phyloP scores from a whole-genome alignment of 2,113 vertebrate genomes.

The Propithecus coquereli region DNA sequence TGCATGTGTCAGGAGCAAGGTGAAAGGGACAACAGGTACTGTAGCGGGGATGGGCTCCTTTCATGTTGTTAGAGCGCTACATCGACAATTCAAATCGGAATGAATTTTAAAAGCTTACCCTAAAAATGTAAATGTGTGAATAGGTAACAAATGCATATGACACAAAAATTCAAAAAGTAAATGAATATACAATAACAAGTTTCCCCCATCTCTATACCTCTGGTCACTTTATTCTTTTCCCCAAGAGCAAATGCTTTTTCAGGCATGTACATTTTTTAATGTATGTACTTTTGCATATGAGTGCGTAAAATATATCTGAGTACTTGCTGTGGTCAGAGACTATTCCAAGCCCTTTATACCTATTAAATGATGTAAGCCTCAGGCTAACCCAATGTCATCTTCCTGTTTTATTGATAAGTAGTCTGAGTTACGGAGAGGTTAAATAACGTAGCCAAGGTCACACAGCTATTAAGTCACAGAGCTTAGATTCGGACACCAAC shows the following conservation, averaged over 20 bases:
- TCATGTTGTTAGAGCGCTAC: not conserved
- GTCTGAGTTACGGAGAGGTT: not conserved
- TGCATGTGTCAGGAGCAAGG: not conserved
- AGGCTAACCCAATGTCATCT: not conserved
- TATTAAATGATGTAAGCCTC: not conserved
- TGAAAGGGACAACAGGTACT: not conserved
- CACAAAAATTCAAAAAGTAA: conserved; percentile 21
- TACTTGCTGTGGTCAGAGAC: not conserved
- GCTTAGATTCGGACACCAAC: not conserved
- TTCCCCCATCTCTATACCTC: not conserved
- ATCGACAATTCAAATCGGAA: not conserved
- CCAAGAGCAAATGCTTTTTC: not conserved
- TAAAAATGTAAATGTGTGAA: not conserved
- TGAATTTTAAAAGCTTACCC: not conserved
- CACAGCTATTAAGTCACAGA: not conserved
- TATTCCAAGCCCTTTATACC: not conserved
- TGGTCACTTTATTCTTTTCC: not conserved
- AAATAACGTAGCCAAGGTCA: not conserved
- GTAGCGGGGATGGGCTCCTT: not conserved
- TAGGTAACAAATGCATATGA: not conserved
- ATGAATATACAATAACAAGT: not conserved
- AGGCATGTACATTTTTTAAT: not conserved
- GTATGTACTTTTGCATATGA: not conserved
- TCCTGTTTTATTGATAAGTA: not conserved
- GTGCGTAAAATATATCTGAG: not conserved